Base-by-base conservation (phyloP, 2,113 vertebrate genomes). In the Bungarus multicinctus region DNA sequence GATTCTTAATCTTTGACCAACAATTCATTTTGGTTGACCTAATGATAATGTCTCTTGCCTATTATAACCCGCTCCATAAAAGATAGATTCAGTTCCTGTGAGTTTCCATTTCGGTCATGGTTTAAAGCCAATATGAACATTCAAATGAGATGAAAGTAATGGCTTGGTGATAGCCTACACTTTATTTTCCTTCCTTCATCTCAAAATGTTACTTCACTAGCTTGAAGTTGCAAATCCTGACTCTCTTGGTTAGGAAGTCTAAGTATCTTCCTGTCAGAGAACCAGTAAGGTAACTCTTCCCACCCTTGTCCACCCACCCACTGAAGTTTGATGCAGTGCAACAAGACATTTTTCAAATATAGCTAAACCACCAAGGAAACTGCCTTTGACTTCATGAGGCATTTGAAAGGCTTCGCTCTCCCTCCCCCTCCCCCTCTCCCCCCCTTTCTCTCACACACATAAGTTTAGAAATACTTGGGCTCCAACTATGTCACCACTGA, bases 391-490 rank as follows among this genome's bases (percentile, higher is more conserved):
- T 20, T 50, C 90, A 69, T 94, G 92, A 39, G 69, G 10, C n/a
- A 92, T 93, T 85, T 89, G 91, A 92, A 47, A 89, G 39, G 90
- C 88, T 85, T 53, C 85, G 2, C 20, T 0, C 54, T 20, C 54
- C 5, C 54, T 54, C 25, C 2, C 60, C 1, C 5, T 5, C 23
- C 1, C 57, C 0, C 55, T 2, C 53, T 0, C 18, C 1, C 57
- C 9, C 57, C 25, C 57, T 58, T 87, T 23, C 22, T 12, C 92
- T 58, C 60, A 69, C 60, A n/a, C 11, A 64, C 11, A 94, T 95
- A 93, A 94, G 2, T 16, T 60, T 25, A 39, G 95, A 92, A 96
- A 95, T 43, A 93, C 54, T 94, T 91, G 89, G 90, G 97, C 39
- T 92, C 94, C 93, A 93, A 55, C 86, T 95, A 60, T 88, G 53